Percentiles rank a stretch among this genome's conserved stretches.
These are phyloP conservation scores for Simalia tracyae DNA, from an alignment of 2,797 vertebrate species.

Conservation along the genomic window DNA sequence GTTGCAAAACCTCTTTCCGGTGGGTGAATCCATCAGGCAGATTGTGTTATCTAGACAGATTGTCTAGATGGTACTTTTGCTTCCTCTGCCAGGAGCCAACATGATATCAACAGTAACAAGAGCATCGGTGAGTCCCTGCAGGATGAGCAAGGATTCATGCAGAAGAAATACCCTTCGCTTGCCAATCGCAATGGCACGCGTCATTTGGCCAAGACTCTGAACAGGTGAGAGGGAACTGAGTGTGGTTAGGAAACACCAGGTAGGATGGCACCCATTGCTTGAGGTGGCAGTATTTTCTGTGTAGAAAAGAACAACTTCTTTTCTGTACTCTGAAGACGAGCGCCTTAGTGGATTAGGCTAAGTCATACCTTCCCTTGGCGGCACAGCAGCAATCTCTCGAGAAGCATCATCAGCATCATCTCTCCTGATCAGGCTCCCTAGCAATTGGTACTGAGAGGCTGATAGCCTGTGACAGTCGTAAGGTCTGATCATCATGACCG, in stretches of 20 bases:
- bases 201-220: constrained; percentile 80
- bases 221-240: constrained; percentile 48
- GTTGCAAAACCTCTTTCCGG: no score
- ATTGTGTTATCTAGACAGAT: neutral
- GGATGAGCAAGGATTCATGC: constrained; percentile 81
- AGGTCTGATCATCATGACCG: neutral
- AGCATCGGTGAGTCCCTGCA: constrained; percentile 71
- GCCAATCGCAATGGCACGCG: constrained; percentile 77
- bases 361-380: neutral
- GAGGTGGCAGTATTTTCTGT: no score
- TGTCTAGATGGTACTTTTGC: constrained; percentile 21
- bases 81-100: constrained; percentile 76
- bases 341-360: neutral
- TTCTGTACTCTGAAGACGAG: neutral
- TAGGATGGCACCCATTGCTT: neutral
- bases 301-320: neutral
- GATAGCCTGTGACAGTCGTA: neutral
- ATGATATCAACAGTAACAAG: constrained; percentile 80
- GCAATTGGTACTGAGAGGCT: neutral
- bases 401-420: neutral
- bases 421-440: neutral
- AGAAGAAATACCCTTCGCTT: constrained; percentile 81
- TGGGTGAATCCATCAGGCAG: neutral
- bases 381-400: neutral
- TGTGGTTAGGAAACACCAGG: neutral